Evolutionary conservation across 2,113 vertebrate genomes (phyloP).

Genomic region (Corythoichthys intestinalis): DNA sequence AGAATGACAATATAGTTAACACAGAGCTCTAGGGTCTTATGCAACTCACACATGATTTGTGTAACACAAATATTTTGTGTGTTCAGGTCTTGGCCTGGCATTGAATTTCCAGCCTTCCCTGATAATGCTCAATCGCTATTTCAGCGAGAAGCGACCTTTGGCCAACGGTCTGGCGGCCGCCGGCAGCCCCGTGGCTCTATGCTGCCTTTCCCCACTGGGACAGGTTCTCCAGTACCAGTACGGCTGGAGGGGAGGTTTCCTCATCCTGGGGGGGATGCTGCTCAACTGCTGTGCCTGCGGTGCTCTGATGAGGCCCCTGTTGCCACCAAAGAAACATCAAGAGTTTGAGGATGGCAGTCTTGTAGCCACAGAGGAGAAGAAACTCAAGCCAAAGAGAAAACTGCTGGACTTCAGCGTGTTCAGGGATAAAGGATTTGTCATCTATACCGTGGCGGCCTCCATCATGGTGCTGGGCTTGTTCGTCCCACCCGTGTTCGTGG

Average conservation of each 20-base stretch:
- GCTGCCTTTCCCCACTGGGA: slow-evolving; percentile 84
- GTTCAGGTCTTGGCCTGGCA: slow-evolving; percentile 83
- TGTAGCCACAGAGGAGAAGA: slow-evolving; percentile 14
- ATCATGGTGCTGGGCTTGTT: slow-evolving; percentile 92
- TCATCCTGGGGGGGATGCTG: slow-evolving; percentile 87
- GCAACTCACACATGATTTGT: no score
- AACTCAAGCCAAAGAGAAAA: slow-evolving; percentile 60
- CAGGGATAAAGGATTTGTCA: slow-evolving; percentile 80
- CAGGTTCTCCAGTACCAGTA: slow-evolving; percentile 81
- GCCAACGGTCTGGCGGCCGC: slow-evolving; percentile 88
- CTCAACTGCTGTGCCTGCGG: slow-evolving; percentile 91
- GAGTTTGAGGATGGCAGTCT: slow-evolving; percentile 28
- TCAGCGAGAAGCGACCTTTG: slow-evolving; percentile 82
- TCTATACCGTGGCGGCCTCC: slow-evolving; percentile 83
- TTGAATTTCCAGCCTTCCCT: slow-evolving; percentile 93
- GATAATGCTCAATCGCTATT: slow-evolving; percentile 93
- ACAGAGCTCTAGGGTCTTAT: no score
- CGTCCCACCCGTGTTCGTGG: slow-evolving; percentile 89
- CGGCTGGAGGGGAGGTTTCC: slow-evolving; percentile 89
- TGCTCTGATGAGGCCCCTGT: slow-evolving; percentile 85
- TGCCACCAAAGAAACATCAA: slow-evolving; percentile 51
- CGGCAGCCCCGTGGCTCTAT: slow-evolving; percentile 87
- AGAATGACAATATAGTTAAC: no score
- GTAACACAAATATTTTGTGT: no score
- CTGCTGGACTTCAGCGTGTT: slow-evolving; percentile 87